These are phyloP conservation scores for Heliconius cydno DNA, from an alignment of 2,888 invertebrate species.

Conservation along the genomic window DNA sequence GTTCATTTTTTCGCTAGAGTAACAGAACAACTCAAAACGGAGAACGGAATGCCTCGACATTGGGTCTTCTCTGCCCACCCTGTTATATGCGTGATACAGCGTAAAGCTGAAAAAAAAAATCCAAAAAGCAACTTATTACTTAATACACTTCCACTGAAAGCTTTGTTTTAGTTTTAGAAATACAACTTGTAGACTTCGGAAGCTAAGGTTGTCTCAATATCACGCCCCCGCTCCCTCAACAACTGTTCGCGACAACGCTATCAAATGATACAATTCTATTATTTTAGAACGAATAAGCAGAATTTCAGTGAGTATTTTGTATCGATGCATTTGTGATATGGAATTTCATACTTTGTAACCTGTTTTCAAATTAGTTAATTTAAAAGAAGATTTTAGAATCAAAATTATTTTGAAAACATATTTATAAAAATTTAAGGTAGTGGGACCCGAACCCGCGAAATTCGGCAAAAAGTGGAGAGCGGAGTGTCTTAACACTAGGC, in stretches of 20 bases:
- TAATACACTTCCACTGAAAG: neutral
- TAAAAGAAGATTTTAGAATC: neutral
- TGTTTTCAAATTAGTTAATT: neutral
- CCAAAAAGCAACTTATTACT: neutral
- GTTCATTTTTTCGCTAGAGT: too few relatives aligned
- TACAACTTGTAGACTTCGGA: neutral
- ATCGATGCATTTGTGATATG: slow-evolving; percentile 16
- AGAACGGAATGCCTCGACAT: too few relatives aligned
- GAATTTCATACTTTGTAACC: slow-evolving; percentile 2
- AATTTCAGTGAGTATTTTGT: slow-evolving; percentile 16
- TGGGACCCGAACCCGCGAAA: neutral
- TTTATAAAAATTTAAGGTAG: neutral
- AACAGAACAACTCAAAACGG: too few relatives aligned
- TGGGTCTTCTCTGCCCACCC: too few relatives aligned
- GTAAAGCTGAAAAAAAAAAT: neutral
- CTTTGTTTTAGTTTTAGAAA: slow-evolving; percentile 10
- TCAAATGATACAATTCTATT: slow-evolving; percentile 30
- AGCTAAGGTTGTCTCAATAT: slow-evolving; percentile 29
- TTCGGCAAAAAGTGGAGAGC: too few relatives aligned
- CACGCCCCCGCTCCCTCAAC: slow-evolving; percentile 13
- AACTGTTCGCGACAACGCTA: slow-evolving; percentile 31
- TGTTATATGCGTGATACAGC: neutral
- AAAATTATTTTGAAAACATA: neutral
- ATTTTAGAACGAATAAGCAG: slow-evolving; percentile 28
- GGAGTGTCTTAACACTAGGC: too few relatives aligned